Base-by-base conservation (phyloP, 2,888 invertebrate genomes). In the Philhelius pedissequus region DNA sequence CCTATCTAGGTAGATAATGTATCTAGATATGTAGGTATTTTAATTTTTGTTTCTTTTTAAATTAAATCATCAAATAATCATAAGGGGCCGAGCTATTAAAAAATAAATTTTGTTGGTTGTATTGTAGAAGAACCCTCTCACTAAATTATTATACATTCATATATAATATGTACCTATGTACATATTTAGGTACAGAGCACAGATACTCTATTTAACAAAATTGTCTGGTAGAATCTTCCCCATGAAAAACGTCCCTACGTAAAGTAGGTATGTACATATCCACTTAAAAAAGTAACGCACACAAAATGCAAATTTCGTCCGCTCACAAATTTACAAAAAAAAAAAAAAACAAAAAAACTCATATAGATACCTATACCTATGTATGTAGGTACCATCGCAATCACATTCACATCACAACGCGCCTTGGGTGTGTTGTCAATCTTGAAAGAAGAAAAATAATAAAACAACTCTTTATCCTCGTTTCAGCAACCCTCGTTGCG, bases 271-370 rank as follows among this genome's bases (percentile, higher is more conserved):
- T n/a, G n/a, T n/a, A n/a, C n/a, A n/a, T n/a, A 82, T 78, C 78
- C 69, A 78, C 69, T 74, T 64, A 75, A 70, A n/a, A n/a, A n/a
- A 69, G 83, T 83, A 78, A 64, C 52, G 83, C 83, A 79, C 83
- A 83, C 64, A 83, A 79, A 79, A 83, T 83, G 79, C 74, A 79
- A 83, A 83, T 83, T 83, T 48, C 5, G 9, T 56, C n/a, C 5
- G 11, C 18, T 62, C 4, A 60, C 50, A 56, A 73, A 71, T 50
- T 30, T 2, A 11, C 1, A 35, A 54, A 52, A 13, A 62, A 18
- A 76, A 54, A 45, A 35, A 30, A 3, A 64, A 56, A 50, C 83
- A 74, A 64, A n/a, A n/a, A n/a, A n/a, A n/a, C n/a, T n/a, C n/a
- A n/a, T n/a, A n/a, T n/a, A n/a, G n/a, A n/a, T n/a, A n/a, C n/a